Base-by-base conservation (phyloP, 2,797 vertebrate species). In the Lophotriccus pileatus region DNA sequence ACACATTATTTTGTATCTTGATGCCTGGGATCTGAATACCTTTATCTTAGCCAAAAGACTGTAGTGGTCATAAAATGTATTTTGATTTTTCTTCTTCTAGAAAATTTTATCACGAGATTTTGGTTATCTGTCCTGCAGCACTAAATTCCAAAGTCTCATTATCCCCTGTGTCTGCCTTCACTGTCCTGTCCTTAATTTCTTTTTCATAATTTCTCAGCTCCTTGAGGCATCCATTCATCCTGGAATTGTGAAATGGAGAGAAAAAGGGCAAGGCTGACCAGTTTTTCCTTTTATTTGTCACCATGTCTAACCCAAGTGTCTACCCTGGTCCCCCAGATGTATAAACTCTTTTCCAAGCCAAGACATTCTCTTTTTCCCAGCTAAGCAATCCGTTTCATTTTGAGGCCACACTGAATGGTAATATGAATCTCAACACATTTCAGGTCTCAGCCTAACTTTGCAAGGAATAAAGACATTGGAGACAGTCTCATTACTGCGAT, bases 1-100 rank as follows among this genome's bases (percentile, higher is more conserved):
- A 93, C 89, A 89, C 82, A 89, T 92, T n/a, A 72, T 94, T 93
- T 89, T 91, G 7, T 78, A 88, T 83, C 82, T 87, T 5, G 3
- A 0, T 87, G 79, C 9, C 68, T 85, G 79, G 63, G 69, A 62
- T 95, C 47, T 89, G 82, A 73, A 93, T 95, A 68, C 62, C 36
- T 63, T 95, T 84, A 87, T 90, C 92, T 92, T 92, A 89, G 93
- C 94, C 94, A 96, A 92, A 92, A 88, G 47, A 44, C 83, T 74
- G 36, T 20, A 80, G 76, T 0, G 1, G 67, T 66, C 84, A 69
- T 87, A 84, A 89, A 93, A 87, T 6, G 46, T 68, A 66, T 43
- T 95, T 78, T 46, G 14, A 28, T 92, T 87, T 75, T 69, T 78
- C 75, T 84, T 93, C 68, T 85, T 39, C 36, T 36, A 66, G 37